A percentile compares a stretch with the other conserved stretches of the same genome.
phyloP scores from a whole-genome alignment of 2,888 invertebrate species.

The Diadegma fenestrale region DNA sequence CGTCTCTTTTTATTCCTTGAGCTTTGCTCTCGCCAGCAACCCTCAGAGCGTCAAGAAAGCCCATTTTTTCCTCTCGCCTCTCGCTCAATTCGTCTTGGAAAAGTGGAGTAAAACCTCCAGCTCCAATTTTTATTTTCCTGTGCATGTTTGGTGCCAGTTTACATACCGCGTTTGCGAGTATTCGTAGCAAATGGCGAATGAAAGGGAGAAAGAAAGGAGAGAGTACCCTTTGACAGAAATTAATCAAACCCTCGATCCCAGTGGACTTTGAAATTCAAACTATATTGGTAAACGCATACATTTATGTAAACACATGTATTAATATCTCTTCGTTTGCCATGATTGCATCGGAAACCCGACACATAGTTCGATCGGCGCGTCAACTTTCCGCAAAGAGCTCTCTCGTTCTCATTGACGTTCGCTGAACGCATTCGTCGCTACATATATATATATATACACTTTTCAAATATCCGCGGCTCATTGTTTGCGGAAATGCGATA shows the following conservation, averaged over 20 bases:
- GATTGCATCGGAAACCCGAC: slow-evolving; percentile 46
- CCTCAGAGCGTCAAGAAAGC: slow-evolving; percentile 5
- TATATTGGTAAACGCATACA: neutral
- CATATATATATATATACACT: neutral
- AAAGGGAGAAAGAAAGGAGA: neutral
- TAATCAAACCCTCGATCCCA: slow-evolving; percentile 60
- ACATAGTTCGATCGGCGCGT: slow-evolving; percentile 27
- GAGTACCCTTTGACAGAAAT: slow-evolving; percentile 55
- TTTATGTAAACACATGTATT: slow-evolving; percentile 30
- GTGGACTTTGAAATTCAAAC: slow-evolving; percentile 40
- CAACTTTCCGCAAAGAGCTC: slow-evolving; percentile 43
- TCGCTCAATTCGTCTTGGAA: slow-evolving; percentile 22
- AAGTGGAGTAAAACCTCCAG: slow-evolving; percentile 29
- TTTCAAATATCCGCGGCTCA: slow-evolving; percentile 55
- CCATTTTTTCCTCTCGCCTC: slow-evolving; percentile 5
- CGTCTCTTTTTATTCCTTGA: slow-evolving; percentile 7
- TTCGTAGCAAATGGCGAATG: slow-evolving; percentile 11
- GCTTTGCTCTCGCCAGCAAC: slow-evolving; percentile 23
- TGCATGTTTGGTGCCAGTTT: slow-evolving; percentile 4
- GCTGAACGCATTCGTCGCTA: neutral
- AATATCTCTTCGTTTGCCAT: slow-evolving; percentile 21
- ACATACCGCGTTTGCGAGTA: neutral
- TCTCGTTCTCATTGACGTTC: slow-evolving; percentile 8
- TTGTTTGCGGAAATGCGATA: slow-evolving; percentile 54
- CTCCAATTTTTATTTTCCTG: slow-evolving; percentile 32